Base-by-base conservation (phyloP, 2,113 vertebrate genomes). In the Telmatochromis brachygnathus region DNA sequence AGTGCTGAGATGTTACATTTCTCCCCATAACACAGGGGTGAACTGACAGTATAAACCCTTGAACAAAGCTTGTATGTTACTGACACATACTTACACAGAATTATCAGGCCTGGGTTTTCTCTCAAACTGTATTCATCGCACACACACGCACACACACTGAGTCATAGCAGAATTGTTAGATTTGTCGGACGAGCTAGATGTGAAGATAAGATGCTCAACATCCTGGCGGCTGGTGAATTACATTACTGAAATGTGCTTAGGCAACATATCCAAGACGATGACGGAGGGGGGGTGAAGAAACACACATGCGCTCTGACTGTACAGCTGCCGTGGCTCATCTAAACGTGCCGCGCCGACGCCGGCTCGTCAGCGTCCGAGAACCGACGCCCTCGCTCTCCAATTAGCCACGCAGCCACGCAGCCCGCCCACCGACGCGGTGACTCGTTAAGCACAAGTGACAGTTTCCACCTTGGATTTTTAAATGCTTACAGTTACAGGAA, bases 161-260 rank as follows among this genome's bases (percentile, higher is more conserved):
- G 23, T 81, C 75, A 65, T 81, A 60, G 81, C 82, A 77, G 73
- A 77, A 77, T 77, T 77, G 73, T 77, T 77, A 90, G 84, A 89
- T 86, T 87, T 87, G 81, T 87, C 45, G n/a, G 84, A 91, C 30
- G 84, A 80, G 75, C 68, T 77, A 39, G 88, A 91, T 85, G 91
- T 90, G 89, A 88, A 82, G 91, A 90, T 84, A 62, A 68, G 90
- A 91, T 89, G 91, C 85, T 82, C 85, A 88, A 90, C 87, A 91
- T 92, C 89, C 88, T 81, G 89, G 84, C 62, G 88, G 91, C 90
- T 92, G 90, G 93, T 95, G 91, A 94, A 87, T 87, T 93, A 94
- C 94, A 88, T 93, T 92, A 94, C 93, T 86, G 84, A 86, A 93
- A 95, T 89, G 86, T 92, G 89, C 92, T 94, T 89, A 84, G 89